A percentile compares a stretch with the other conserved stretches of the same genome.
These are phyloP conservation scores for Laothoe populi DNA, from an alignment of 2,888 invertebrate species.

Conservation along the genomic window DNA sequence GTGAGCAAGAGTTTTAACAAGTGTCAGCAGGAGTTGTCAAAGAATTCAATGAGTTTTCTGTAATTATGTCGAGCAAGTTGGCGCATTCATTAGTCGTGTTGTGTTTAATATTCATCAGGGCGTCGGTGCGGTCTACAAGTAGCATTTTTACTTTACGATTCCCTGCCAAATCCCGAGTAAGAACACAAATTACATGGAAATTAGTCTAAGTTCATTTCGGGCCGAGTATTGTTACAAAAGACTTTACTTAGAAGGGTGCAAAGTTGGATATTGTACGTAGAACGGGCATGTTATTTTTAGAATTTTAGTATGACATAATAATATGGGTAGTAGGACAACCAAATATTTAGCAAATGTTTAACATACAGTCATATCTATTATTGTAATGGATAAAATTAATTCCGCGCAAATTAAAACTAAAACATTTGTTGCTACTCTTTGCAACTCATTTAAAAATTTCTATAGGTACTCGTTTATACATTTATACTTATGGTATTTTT, in stretches of 20 bases:
- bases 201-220: conserved; percentile 63
- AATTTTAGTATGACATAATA: not conserved
- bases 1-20: conserved; percentile 62
- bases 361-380: too few relatives aligned
- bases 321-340: too few relatives aligned
- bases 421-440: too few relatives aligned
- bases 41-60: conserved; percentile 72
- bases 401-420: too few relatives aligned
- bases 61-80: conserved; percentile 74
- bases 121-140: conserved; percentile 47
- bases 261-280: conserved; percentile 48
- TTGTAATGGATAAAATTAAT: too few relatives aligned
- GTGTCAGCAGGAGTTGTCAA: conserved; percentile 54
- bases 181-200: conserved; percentile 73
- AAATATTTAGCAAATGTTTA: too few relatives aligned
- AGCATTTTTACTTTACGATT: conserved; percentile 64
- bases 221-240: conserved; percentile 50
- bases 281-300: conserved; percentile 24
- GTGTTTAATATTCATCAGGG: conserved; percentile 75
- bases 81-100: conserved; percentile 69
- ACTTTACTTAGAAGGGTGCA: conserved; percentile 40
- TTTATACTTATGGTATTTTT: conserved; percentile 28
- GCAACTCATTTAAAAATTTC: too few relatives aligned
- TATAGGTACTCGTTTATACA: not conserved
- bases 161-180: conserved; percentile 53